A percentile compares a stretch with the other conserved stretches of the same genome.
These are phyloP conservation scores for Cantharis rustica DNA, from an alignment of 2,888 invertebrate species.

Conservation along the genomic window DNA sequence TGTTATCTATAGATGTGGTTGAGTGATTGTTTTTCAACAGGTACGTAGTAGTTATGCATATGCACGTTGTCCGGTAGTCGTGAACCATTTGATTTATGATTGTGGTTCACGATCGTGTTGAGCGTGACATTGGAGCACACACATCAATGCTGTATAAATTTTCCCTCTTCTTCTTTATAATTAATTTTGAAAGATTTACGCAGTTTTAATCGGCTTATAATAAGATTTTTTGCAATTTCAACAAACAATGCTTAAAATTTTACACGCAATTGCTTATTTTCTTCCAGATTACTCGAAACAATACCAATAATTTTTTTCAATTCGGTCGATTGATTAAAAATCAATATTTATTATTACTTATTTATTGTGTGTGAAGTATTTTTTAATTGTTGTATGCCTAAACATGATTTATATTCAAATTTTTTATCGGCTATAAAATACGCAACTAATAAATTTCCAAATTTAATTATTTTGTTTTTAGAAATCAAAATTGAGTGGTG, in stretches of 20 bases:
- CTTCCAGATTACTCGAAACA: neutral
- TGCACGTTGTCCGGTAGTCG: slow-evolving; percentile 17
- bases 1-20: slow-evolving; percentile 10
- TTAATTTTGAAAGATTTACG: slow-evolving; percentile 18
- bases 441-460: neutral
- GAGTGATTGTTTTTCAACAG: slow-evolving; percentile 15
- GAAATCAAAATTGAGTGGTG: no score
- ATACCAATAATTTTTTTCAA: neutral
- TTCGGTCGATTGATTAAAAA: neutral
- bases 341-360: neutral
- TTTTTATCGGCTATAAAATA: neutral
- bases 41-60: slow-evolving; percentile 9
- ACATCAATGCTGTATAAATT: slow-evolving; percentile 11
- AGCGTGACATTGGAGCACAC: slow-evolving; percentile 16
- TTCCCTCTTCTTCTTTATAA: slow-evolving; percentile 2
- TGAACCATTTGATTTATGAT: slow-evolving; percentile 19
- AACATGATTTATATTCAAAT: neutral
- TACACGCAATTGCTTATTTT: neutral
- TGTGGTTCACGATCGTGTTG: slow-evolving; percentile 13
- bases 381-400: neutral
- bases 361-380: neutral
- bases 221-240: neutral
- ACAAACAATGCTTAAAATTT: neutral
- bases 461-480: neutral
- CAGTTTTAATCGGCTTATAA: slow-evolving; percentile 4